Percentiles rank a stretch among this genome's conserved stretches.
These are phyloP conservation scores for Glomeris maerens DNA, from an alignment of 1,140 invertebrate genomes.

Conservation along the genomic window DNA sequence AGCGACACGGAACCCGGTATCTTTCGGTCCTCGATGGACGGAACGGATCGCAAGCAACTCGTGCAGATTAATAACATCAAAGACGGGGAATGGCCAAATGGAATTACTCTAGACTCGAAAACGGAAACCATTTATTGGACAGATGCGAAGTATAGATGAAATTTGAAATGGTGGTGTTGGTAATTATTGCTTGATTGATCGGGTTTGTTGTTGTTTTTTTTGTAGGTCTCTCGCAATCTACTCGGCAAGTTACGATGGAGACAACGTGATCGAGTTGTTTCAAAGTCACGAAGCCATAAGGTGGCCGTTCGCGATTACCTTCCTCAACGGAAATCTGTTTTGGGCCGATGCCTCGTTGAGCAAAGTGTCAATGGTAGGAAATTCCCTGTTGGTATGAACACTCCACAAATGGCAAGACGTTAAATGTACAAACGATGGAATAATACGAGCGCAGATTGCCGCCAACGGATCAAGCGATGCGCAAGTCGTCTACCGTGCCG, in stretches of 20 bases:
- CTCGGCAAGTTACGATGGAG: not conserved
- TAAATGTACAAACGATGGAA: too few relatives aligned
- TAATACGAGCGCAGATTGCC: too few relatives aligned
- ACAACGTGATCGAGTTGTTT: not conserved
- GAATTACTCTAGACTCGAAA: not conserved
- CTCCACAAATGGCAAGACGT: too few relatives aligned
- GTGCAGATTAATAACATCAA: not conserved
- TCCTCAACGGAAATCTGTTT: not conserved
- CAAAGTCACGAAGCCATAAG: not conserved
- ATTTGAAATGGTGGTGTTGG: not conserved
- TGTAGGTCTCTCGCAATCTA: not conserved
- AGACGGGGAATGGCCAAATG: not conserved
- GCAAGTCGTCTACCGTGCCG: too few relatives aligned
- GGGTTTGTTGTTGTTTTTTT: not conserved
- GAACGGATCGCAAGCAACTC: not conserved
- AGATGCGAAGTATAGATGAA: not conserved
- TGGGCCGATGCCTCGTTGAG: slow-evolving; percentile 2
- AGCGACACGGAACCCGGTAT: slow-evolving; percentile 49
- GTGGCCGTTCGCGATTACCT: not conserved
- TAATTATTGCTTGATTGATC: not conserved
- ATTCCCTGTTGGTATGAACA: too few relatives aligned
- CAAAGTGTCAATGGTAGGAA: too few relatives aligned
- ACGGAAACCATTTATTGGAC: not conserved
- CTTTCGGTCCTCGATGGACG: not conserved
- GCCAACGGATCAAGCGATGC: too few relatives aligned